Conservation (phyloP, 2,113 vertebrate genomes). For the Actenoides hombroni region DNA sequence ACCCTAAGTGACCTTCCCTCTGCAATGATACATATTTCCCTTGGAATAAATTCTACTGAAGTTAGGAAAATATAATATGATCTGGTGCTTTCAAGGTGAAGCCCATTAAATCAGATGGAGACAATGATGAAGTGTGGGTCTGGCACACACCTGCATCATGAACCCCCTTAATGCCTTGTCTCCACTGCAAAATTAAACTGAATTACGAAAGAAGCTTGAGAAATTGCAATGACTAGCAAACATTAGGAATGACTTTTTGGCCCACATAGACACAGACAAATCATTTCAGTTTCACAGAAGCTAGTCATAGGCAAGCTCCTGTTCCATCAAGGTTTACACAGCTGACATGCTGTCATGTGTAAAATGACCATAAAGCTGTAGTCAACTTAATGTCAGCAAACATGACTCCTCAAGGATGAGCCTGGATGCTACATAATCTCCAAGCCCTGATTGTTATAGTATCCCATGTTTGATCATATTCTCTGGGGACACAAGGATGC, state of each 20-base stretch:
- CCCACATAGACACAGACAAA: not conserved
- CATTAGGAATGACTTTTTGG: not conserved
- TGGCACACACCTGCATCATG: not conserved
- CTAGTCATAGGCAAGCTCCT: not conserved
- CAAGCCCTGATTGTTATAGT: not conserved
- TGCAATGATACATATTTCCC: not conserved
- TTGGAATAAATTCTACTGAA: not conserved
- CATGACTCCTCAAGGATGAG: slow-evolving; percentile 6
- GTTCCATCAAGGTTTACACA: not conserved
- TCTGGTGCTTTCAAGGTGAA: not conserved
- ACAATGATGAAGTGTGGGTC: not conserved
- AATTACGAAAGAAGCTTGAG: not conserved
- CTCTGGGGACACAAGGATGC: not conserved
- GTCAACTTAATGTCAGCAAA: slow-evolving; percentile 48
- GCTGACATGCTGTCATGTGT: slow-evolving; percentile 24
- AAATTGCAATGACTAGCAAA: not conserved
- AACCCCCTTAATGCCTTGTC: not conserved
- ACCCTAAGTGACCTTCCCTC: not conserved
- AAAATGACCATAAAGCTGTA: slow-evolving; percentile 32
- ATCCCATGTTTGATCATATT: not conserved
- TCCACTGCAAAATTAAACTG: not conserved
- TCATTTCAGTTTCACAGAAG: slow-evolving; percentile 35
- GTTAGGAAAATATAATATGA: not conserved
- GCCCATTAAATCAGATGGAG: not conserved
- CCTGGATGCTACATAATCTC: not conserved